Conservation (phyloP, 2,888 invertebrate genomes). For the Limnephilus auricula region DNA sequence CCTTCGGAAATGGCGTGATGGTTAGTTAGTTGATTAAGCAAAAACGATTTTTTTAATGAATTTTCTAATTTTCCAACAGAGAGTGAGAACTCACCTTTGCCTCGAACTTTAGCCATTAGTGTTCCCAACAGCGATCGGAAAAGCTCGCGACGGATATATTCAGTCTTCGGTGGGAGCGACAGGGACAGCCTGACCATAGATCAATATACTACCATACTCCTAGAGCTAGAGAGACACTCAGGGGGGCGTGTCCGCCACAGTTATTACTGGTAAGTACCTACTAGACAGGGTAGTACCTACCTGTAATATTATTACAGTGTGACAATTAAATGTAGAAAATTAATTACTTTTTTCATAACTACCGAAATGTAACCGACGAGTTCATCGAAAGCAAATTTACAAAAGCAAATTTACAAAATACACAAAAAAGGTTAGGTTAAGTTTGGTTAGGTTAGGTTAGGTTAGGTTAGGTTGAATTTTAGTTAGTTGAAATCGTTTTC, state of each 20-base stretch:
- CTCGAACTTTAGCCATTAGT: conserved; percentile 53
- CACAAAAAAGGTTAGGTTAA: too few relatives aligned
- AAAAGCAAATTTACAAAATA: too few relatives aligned
- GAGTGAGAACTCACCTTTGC: conserved; percentile 41
- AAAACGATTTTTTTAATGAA: too few relatives aligned
- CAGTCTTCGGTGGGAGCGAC: conserved; percentile 37
- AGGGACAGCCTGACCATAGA: conserved; percentile 38
- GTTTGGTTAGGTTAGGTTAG: too few relatives aligned
- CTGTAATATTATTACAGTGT: neutral
- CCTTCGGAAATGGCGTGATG: too few relatives aligned
- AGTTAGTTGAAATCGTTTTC: too few relatives aligned
- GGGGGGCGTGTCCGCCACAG: conserved; percentile 54
- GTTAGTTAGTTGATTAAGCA: too few relatives aligned
- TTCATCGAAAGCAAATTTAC: too few relatives aligned
- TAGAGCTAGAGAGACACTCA: conserved; percentile 52
- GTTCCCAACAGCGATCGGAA: conserved; percentile 46
- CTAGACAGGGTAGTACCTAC: neutral
- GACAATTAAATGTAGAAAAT: too few relatives aligned
- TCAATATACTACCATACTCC: conserved; percentile 30
- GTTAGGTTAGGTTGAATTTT: too few relatives aligned
- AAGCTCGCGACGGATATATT: conserved; percentile 52
- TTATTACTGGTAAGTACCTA: conserved; percentile 10
- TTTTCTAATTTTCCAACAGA: neutral
- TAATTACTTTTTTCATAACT: too few relatives aligned
- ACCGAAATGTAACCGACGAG: too few relatives aligned